phyloP scores from a whole-genome alignment of 2,797 vertebrate genomes.

The Craterocephalus amniculus region DNA sequence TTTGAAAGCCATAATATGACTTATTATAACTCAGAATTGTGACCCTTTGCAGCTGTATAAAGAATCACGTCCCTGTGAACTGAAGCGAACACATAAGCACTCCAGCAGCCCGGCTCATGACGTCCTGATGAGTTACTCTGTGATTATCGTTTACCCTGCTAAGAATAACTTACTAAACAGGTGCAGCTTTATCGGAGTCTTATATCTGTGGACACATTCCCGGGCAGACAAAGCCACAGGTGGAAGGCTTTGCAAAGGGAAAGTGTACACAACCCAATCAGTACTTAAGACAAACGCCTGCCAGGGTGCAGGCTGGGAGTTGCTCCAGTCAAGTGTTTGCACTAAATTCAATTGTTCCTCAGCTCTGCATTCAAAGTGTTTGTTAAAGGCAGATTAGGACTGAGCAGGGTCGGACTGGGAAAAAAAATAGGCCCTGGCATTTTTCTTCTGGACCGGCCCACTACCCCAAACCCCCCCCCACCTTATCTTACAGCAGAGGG shows the following conservation, averaged over 20 bases:
- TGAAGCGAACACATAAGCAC: slow-evolving; percentile 46
- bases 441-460: too few species aligned
- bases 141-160: slow-evolving; percentile 75
- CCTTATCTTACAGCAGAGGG: too few species aligned
- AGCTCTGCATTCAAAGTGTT: slow-evolving; percentile 30
- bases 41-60: slow-evolving; percentile 62
- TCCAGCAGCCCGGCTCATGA: slow-evolving; percentile 62
- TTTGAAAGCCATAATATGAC: slow-evolving; percentile 33
- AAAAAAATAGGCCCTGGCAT: too few species aligned
- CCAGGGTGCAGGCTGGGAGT: slow-evolving; percentile 27
- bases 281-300: slow-evolving; percentile 49
- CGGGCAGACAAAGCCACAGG: slow-evolving; percentile 76
- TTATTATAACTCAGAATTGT: slow-evolving; percentile 8
- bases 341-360: slow-evolving; percentile 48
- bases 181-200: slow-evolving; percentile 68
- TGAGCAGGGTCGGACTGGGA: too few species aligned
- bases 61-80: slow-evolving; percentile 49
- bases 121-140: slow-evolving; percentile 64
- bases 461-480: too few species aligned
- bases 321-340: slow-evolving; percentile 46
- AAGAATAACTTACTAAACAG: slow-evolving; percentile 71
- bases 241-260: slow-evolving; percentile 64
- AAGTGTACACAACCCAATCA: slow-evolving; percentile 66
- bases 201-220: slow-evolving; percentile 64
- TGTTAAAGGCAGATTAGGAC: slow-evolving; percentile 62